Evolutionary conservation across 37 sponge, comb jelly and placozoan species (phyloP), one percentile per base, ranked within the genome.

Genomic region (Hormiphora californensis): DNA sequence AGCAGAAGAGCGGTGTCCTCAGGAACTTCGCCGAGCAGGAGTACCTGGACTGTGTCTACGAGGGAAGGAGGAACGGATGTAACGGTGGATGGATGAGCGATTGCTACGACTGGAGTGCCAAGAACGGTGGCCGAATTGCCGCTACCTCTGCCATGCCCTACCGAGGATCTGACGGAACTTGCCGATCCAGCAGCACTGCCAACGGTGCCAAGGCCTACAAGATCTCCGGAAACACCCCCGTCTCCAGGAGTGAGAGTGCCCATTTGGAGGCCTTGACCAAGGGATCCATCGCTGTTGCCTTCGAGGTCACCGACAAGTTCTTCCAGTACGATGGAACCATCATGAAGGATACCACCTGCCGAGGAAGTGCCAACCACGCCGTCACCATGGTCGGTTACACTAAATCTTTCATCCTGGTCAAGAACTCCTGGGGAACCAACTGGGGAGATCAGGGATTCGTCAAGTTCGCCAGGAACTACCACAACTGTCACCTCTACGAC

Each of bases 341-440:
- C 15, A 40, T 73, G 44, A 39, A 21, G 22, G 81, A 73, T 36
- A 73, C 81, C 1, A 43, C 81, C 25, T 73, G 81, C 25, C 23
- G 23, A 1, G 81, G 46, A 39, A 22, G 25, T 30, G 46, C 44
- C 25, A 40, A 40, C 23, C 81, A 39, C 9, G 23, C 27, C 46
- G 46, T 39, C 43, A 17, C 81, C 36, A 11, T 73, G 46, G 81
- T 73, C 28, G 81, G 81, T 4, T 73, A 73, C 27, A 19, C 81
- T 28, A 22, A 21, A 1, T n/a, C 3, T 22, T 73, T 43, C 81
- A 12, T 73, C 41, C 81, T 73, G 2, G 35, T 73, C 46, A 73
- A 73, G 46, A 73, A 73, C 81, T 73, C 81, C 44, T 73, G 81
- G 81, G 81, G 81, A n/a, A 36, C 41, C 23, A 28, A 73, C 35